phyloP scores from a whole-genome alignment of 2,797 vertebrate genomes.

The Pantherophis alleghaniensis region DNA sequence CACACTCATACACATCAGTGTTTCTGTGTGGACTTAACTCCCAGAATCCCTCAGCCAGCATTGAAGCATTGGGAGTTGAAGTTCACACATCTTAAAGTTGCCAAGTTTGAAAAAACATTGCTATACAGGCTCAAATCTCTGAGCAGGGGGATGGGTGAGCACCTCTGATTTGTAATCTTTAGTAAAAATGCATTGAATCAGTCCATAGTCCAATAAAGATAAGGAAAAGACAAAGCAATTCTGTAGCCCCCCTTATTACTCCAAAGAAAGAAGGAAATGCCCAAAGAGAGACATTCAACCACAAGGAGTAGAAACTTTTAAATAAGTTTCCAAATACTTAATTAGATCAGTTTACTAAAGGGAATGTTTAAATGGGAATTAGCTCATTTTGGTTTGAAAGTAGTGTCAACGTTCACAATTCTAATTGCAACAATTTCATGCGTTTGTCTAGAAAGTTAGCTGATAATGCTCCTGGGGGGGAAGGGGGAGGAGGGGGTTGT shows the following conservation, averaged over 20 bases:
- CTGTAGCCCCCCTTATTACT: neutral
- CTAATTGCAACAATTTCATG: neutral
- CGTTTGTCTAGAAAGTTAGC: neutral
- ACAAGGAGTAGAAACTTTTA: neutral
- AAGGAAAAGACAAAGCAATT: neutral
- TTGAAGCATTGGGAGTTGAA: no score
- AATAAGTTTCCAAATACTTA: neutral
- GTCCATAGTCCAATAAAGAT: neutral
- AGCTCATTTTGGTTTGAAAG: neutral
- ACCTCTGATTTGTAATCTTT: neutral
- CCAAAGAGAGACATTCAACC: neutral
- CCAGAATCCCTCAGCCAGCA: neutral
- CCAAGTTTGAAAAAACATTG: neutral
- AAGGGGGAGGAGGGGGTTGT: no score
- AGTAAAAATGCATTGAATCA: neutral
- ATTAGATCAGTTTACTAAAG: neutral
- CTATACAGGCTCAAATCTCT: neutral
- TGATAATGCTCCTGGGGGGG: neutral
- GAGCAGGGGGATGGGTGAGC: neutral
- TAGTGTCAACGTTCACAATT: neutral
- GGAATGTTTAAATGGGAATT: neutral
- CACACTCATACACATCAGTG: neutral
- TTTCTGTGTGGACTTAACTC: neutral
- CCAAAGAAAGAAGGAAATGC: neutral
- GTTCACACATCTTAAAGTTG: neutral